A percentile compares a stretch with the other conserved stretches of the same genome.
These are phyloP conservation scores for Tiliqua scincoides DNA, from an alignment of 2,113 vertebrate species.

Conservation along the genomic window DNA sequence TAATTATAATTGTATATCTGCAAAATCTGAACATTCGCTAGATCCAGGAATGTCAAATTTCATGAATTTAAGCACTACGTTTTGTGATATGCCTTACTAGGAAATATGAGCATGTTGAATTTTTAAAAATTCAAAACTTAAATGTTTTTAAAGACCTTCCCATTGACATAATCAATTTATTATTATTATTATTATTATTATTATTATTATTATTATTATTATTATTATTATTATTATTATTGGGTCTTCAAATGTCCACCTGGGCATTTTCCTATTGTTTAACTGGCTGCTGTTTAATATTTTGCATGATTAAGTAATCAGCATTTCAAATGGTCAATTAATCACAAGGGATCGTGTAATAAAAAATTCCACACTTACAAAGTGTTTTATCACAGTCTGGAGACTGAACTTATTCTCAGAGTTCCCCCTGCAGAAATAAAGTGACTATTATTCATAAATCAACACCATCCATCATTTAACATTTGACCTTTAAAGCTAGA, in stretches of 20 bases:
- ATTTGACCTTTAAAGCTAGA: conserved; percentile 49
- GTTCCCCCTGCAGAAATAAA: conserved; percentile 50
- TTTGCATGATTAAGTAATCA: conserved; percentile 58
- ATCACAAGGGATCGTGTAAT: conserved; percentile 54
- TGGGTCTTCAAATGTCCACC: conserved; percentile 14
- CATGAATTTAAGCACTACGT: not conserved
- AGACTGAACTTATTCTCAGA: conserved; percentile 48
- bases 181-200: too few relatives aligned
- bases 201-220: too few relatives aligned
- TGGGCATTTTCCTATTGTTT: conserved; percentile 49
- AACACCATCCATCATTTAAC: conserved; percentile 39
- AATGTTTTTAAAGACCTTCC: not conserved
- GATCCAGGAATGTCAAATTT: not conserved
- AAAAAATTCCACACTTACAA: conserved; percentile 50
- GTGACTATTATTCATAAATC: conserved; percentile 47
- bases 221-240: too few relatives aligned
- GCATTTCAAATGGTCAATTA: conserved; percentile 59
- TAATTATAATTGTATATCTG: not conserved
- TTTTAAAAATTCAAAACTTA: too few relatives aligned
- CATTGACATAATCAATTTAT: not conserved
- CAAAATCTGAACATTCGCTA: not conserved
- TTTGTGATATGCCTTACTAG: not conserved
- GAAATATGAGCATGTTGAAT: too few relatives aligned
- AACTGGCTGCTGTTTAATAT: conserved; percentile 51
- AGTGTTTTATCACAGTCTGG: conserved; percentile 48